Evolutionary conservation across 2,113 vertebrate species (phyloP).

Genomic region (Petromus typicus): DNA sequence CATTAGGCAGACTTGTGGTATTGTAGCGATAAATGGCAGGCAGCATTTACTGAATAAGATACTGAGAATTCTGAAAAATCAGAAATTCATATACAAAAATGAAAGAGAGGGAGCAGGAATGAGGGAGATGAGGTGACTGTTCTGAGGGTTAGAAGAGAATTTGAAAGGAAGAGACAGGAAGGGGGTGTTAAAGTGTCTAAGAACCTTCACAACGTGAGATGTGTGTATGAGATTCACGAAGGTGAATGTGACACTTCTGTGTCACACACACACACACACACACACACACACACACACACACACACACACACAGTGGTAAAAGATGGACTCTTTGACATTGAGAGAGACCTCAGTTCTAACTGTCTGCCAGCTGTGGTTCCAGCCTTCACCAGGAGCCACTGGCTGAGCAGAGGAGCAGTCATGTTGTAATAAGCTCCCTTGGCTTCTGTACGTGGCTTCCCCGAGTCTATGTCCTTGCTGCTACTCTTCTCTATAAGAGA

Average conservation of each 20-base stretch:
- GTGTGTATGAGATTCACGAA: not conserved
- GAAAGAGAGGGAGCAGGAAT: not conserved
- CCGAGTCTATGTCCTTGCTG: not conserved
- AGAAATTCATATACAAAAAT: not conserved
- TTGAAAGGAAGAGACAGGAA: not conserved
- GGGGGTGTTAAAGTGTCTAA: not conserved
- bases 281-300: too few relatives aligned
- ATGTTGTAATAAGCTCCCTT: not conserved
- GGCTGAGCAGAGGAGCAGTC: not conserved
- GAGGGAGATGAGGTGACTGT: not conserved
- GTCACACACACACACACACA: not conserved
- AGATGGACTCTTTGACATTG: not conserved
- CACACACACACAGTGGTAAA: not conserved
- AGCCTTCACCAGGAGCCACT: too few relatives aligned
- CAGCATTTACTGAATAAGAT: not conserved
- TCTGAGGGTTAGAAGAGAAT: not conserved
- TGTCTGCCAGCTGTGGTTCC: too few relatives aligned
- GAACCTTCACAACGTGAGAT: not conserved
- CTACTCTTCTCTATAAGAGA: not conserved
- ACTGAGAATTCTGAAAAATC: not conserved
- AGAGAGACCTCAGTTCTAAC: too few relatives aligned
- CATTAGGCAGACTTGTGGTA: not conserved
- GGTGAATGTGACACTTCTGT: not conserved
- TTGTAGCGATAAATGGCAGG: rapidly evolving
- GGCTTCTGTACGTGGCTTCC: not conserved